A percentile compares a stretch with the other conserved stretches of the same genome.
phyloP scores from a whole-genome alignment of 2,888 invertebrate genomes.

The Leptopterna dolabrata region DNA sequence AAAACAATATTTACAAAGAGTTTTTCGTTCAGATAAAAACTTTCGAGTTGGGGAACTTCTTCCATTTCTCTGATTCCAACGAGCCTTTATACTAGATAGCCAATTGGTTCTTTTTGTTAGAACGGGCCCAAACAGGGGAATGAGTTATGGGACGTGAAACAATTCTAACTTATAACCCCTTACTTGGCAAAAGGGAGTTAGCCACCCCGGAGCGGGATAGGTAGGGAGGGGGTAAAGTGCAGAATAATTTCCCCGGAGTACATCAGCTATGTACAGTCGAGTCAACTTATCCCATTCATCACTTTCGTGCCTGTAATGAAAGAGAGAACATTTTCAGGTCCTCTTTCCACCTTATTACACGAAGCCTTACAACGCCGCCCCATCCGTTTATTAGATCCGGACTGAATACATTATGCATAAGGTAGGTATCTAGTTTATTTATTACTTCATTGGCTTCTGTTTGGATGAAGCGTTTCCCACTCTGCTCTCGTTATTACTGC shows the following conservation, averaged over 20 bases:
- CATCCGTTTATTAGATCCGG: slow-evolving; percentile 52
- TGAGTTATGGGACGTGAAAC: slow-evolving; percentile 53
- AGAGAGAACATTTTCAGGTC: slow-evolving; percentile 53
- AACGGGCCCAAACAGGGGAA: slow-evolving; percentile 15
- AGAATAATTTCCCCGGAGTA: slow-evolving; percentile 53
- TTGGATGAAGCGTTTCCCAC: background rate
- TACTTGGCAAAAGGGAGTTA: slow-evolving; percentile 43
- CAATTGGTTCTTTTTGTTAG: slow-evolving; percentile 43
- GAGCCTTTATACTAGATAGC: slow-evolving; percentile 27
- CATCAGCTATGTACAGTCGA: slow-evolving; percentile 54
- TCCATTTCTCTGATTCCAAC: slow-evolving; percentile 11
- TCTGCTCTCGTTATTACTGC: background rate
- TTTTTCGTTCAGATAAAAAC: background rate
- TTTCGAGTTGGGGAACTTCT: background rate
- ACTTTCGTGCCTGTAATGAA: slow-evolving; percentile 52
- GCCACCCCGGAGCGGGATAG: background rate
- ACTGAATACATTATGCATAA: slow-evolving; percentile 51
- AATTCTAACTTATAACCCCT: slow-evolving; percentile 51
- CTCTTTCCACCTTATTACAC: slow-evolving; percentile 53
- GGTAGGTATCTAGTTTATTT: slow-evolving; percentile 50
- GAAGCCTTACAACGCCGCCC: slow-evolving; percentile 41
- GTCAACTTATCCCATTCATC: slow-evolving; percentile 54
- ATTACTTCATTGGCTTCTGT: slow-evolving; percentile 42
- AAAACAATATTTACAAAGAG: background rate
- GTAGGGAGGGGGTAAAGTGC: slow-evolving; percentile 34